Evolutionary conservation across 2,888 invertebrate species (phyloP), one percentile per base, ranked within the genome.

Genomic region (Lasioglossum pauxillum): DNA sequence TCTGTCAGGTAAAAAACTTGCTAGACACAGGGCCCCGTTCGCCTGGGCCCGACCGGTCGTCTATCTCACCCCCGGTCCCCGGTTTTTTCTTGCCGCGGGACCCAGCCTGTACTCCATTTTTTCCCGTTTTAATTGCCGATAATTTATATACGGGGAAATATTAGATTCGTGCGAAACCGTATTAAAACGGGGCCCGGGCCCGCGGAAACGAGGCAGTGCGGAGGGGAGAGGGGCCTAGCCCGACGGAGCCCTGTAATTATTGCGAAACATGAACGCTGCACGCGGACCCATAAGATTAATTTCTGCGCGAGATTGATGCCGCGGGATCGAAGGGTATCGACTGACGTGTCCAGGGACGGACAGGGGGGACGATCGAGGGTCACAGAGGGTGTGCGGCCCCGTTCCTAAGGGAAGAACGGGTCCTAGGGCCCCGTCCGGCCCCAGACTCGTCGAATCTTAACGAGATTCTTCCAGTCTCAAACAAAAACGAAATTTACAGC

Each of bases 161-260:
- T 95, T 95, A 95, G 95, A 95, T 94, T 95, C 95, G 95, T 95
- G 95, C 95, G 95, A 95, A 95, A 95, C 93, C 93, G 94, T 95
- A 95, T 95, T 94, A 85, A 95, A 95, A 93, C 88, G 84, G 85
- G 87, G 83, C 84, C 81, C 78, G 38, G 46, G 78, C 41, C 27
- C 69, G 53, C 49, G 75, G 82, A 79, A 69, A 69, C 64, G 31
- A 16, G 78, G 23, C 12, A 57, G 3, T 3, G 57, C 12, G 71
- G 57, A 35, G 75, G 76, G 73, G 78, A 38, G 78, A 2, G 78
- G 12, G 91, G 49, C 79, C 12, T 35, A 72, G 74, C 53, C 74
- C 89, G 86, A 88, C 92, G 91, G 88, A 93, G 93, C 94, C 94
- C 94, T 95, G 95, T 95, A 95, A 95, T 95, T 95, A 95, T 95